Base-by-base conservation (phyloP, 2,888 invertebrate genomes). In the Craniophora ligustri region DNA sequence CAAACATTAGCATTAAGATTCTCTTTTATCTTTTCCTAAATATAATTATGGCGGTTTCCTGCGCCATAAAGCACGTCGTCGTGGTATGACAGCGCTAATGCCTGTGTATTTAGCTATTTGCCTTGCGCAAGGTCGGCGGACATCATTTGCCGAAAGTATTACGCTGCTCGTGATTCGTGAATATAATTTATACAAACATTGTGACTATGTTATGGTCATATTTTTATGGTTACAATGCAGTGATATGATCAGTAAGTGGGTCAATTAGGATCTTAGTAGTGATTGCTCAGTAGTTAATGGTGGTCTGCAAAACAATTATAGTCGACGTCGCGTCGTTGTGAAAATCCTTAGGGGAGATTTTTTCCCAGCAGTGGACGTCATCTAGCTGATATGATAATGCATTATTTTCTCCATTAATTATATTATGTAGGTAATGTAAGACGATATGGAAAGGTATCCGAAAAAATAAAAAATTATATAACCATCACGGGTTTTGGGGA, bases 71-170 rank as follows among this genome's bases (percentile, higher is more conserved):
- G 21, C 36, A 58, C 13, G 34, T 42, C 50, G 44, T 8, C 21
- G 28, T 48, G 26, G 23, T 41, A 57, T 68, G 54, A 66, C 53
- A 63, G 30, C 28, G 28, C 8, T 51, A 58, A 60, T 59, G 45
- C 19, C 41, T 48, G 32, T 42, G 23, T 65, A 59, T 44, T 50
- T 34, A 38, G 58, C 15, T 50, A 58, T 61, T 57, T 59, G 55
- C 59, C 14, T 32, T 15, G n/a, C 21, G 10, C 73, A 68, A 72
- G 70, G 70, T 38, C 54, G 50, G 5, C 41, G 19, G 48, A 34
- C 45, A 54, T 57, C 50, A 59, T 11, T 30, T 50, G 41, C 41
- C 53, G 55, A 68, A 26, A 26, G 26, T n/a, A 70, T 60, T 68
- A 50, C 55, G 19, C 34, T 48, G 45, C 2, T 31, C 39, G 40